A percentile compares a stretch with the other conserved stretches of the same genome.
phyloP scores from a whole-genome alignment of 2,888 invertebrate species.

The Lysandra bellargus region DNA sequence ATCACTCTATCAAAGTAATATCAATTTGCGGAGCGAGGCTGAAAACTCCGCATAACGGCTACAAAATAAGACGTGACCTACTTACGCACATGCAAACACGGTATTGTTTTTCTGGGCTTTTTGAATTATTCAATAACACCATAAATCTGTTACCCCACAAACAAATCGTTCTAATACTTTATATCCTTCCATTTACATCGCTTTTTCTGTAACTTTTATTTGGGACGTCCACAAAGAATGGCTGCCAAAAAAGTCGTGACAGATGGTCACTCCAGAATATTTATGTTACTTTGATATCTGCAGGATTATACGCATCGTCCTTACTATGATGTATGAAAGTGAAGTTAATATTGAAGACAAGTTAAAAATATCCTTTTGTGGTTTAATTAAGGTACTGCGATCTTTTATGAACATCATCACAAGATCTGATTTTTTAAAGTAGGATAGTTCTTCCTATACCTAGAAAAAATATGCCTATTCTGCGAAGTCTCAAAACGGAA shows the following conservation, averaged over 20 bases:
- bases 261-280: background rate
- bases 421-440: too few relatives aligned
- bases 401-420: too few relatives aligned
- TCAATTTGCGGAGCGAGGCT: conserved; percentile 27
- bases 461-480: too few relatives aligned
- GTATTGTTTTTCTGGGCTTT: conserved; percentile 1
- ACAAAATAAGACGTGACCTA: conserved; percentile 23
- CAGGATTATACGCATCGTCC: conserved; percentile 3
- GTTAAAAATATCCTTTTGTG: too few relatives aligned
- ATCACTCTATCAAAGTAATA: conserved; percentile 59
- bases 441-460: too few relatives aligned
- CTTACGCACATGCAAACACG: background rate
- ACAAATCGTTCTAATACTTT: conserved; percentile 4
- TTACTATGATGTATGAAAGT: background rate
- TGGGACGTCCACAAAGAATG: background rate
- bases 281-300: background rate
- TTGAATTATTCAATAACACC: background rate
- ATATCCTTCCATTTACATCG: background rate
- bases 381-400: too few relatives aligned
- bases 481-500: too few relatives aligned
- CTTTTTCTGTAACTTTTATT: conserved; percentile 14
- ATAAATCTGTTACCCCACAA: background rate
- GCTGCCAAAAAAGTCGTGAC: conserved; percentile 4
- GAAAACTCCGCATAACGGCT: conserved; percentile 24
- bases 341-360: too few relatives aligned